Evolutionary conservation across 2,113 vertebrate species (phyloP).

Genomic region (Acrocephalus arundinaceus): DNA sequence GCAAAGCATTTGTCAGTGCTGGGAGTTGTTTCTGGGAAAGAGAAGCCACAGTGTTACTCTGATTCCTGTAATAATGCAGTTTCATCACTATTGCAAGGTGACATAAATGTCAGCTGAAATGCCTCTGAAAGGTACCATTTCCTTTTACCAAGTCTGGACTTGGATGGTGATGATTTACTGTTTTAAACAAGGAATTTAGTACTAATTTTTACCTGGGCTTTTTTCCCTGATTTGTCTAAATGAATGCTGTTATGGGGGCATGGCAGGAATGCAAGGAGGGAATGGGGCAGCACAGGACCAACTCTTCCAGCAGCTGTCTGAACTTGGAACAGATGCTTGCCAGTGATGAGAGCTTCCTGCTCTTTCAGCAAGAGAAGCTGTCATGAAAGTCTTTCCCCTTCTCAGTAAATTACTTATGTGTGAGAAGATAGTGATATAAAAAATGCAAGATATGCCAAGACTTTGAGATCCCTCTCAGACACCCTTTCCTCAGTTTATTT

Average conservation of each 20-base stretch:
- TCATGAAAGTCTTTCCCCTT: background rate
- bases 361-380: background rate
- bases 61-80: background rate
- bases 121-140: background rate
- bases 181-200: background rate
- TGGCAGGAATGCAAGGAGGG: background rate
- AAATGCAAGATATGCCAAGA: background rate
- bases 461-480: background rate
- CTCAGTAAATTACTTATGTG: background rate
- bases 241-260: background rate
- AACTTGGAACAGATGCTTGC: background rate
- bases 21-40: background rate
- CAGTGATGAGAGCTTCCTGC: background rate
- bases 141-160: background rate
- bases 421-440: background rate
- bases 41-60: background rate
- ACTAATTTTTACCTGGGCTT: background rate
- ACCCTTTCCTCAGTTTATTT: background rate
- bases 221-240: background rate
- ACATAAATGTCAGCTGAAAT: background rate
- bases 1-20: background rate
- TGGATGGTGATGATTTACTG: background rate
- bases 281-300: background rate
- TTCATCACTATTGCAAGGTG: background rate
- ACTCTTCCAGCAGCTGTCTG: background rate